phyloP scores from a whole-genome alignment of 1,140 invertebrate genomes.

The Chrysomallon squamiferum region DNA sequence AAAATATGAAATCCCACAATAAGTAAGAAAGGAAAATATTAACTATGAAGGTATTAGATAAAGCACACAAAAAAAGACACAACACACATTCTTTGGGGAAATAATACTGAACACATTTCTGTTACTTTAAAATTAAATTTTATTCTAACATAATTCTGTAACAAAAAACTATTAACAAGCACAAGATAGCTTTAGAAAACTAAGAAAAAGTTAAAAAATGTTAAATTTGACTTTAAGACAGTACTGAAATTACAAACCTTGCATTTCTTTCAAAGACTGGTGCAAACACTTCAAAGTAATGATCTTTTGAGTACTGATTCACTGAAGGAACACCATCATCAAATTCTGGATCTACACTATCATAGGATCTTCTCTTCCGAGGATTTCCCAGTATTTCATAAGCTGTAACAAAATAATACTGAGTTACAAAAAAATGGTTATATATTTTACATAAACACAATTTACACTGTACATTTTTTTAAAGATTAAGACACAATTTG shows the following conservation, averaged over 20 bases:
- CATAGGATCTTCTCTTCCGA: constrained; percentile 85
- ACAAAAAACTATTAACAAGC: too few species aligned
- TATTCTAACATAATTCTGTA: too few species aligned
- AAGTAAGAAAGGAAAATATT: neutral
- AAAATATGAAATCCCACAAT: constrained; percentile 9
- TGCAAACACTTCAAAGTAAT: constrained; percentile 85
- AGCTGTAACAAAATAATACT: constrained; percentile 65
- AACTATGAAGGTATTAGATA: neutral
- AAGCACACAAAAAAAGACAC: too few species aligned
- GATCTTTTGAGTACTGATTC: constrained; percentile 75
- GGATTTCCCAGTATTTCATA: constrained; percentile 88
- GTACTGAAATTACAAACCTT: constrained; percentile 49
- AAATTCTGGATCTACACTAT: constrained; percentile 95
- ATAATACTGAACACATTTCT: too few species aligned
- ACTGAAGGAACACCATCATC: constrained; percentile 85
- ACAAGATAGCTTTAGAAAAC: too few species aligned
- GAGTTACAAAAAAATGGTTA: neutral
- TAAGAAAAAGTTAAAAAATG: too few species aligned
- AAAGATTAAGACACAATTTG: neutral
- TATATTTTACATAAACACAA: neutral
- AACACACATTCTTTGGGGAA: too few species aligned
- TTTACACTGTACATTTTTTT: neutral
- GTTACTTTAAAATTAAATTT: too few species aligned
- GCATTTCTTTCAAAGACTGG: constrained; percentile 84
- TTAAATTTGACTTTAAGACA: too few species aligned